A percentile compares a stretch with the other conserved stretches of the same genome.
Evolutionary conservation across 2,113 vertebrate genomes (phyloP).

Genomic region (Caretta caretta): DNA sequence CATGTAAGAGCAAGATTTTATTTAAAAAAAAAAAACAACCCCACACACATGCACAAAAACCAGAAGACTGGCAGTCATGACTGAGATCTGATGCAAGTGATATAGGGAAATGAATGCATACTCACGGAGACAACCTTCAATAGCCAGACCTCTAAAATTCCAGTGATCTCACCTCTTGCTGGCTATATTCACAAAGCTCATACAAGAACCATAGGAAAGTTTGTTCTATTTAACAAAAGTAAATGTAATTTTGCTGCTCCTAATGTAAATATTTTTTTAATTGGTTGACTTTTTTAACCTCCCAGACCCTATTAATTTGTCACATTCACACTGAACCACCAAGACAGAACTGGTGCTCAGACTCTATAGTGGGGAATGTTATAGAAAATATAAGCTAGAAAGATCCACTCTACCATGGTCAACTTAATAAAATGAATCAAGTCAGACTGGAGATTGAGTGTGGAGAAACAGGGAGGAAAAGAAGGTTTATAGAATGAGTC

Average conservation of each 20-base stretch:
- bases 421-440: not conserved
- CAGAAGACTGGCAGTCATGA: not conserved
- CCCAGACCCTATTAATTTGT: constrained; percentile 1
- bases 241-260: constrained; percentile 64
- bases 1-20: accelerated
- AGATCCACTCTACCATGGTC: not conserved
- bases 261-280: constrained; percentile 70
- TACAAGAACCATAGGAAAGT: constrained; percentile 68
- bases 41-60: too few relatives aligned
- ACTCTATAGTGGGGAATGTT: not conserved
- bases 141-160: constrained; percentile 53
- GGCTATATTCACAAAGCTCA: constrained; percentile 56
- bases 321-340: not conserved
- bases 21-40: not conserved
- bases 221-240: constrained; percentile 61
- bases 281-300: constrained; percentile 48
- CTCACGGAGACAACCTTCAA: not conserved
- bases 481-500: not conserved
- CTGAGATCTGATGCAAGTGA: not conserved
- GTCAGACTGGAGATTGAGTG: not conserved
- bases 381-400: not conserved
- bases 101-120: not conserved
- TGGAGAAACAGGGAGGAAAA: not conserved
- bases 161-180: constrained; percentile 55
- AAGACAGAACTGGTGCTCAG: not conserved